These are phyloP conservation scores for Lepus americanus DNA, from an alignment of 2,113 vertebrate genomes.

Conservation along the genomic window DNA sequence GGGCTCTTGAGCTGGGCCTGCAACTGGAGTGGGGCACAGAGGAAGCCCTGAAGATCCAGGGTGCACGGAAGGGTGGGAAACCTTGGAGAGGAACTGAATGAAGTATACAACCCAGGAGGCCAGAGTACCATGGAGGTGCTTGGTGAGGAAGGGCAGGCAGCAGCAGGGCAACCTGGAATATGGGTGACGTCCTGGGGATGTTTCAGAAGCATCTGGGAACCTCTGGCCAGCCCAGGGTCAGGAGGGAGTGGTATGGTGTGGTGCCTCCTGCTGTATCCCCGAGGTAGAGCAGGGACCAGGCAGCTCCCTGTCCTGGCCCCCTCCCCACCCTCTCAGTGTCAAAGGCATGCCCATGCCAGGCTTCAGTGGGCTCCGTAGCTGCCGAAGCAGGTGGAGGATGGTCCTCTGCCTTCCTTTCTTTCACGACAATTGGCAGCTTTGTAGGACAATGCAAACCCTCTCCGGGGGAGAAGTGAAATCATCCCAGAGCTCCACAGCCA, in stretches of 20 bases:
- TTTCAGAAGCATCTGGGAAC: background rate
- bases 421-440: background rate
- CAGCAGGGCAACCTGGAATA: background rate
- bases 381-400: background rate
- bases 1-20: background rate
- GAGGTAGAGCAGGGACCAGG: background rate
- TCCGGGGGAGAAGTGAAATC: background rate
- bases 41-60: background rate
- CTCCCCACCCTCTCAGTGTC: accelerated
- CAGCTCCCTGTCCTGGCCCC: background rate
- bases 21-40: background rate
- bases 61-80: background rate
- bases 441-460: background rate
- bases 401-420: background rate
- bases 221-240: background rate
- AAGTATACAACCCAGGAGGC: background rate
- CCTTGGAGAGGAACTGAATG: background rate
- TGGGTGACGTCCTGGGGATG: background rate
- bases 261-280: background rate
- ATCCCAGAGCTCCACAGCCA: background rate
- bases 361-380: accelerated
- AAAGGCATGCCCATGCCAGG: background rate
- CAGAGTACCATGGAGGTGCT: background rate
- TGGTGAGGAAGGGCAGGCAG: background rate
- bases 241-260: background rate